Base-by-base conservation (phyloP, 2,888 invertebrate genomes). In the Euspilapteryx auroguttella region DNA sequence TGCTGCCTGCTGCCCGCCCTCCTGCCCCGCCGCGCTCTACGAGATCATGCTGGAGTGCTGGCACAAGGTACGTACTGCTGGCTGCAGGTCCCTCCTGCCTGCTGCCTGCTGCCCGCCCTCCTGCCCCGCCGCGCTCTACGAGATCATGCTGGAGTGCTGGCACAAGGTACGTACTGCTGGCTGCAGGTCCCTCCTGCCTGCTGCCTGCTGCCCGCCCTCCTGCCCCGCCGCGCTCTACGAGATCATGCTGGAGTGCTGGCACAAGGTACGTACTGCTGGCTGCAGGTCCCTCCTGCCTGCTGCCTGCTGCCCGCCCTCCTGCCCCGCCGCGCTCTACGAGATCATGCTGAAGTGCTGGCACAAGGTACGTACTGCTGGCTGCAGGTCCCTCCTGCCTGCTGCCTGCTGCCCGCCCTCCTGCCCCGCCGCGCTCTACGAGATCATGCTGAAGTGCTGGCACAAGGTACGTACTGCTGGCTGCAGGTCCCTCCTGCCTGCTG, bases 291-390 rank as follows among this genome's bases (percentile, higher is more conserved):
- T n/a, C n/a, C n/a, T n/a, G n/a, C n/a, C n/a, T n/a, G n/a, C n/a
- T n/a, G n/a, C n/a, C n/a, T n/a, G n/a, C n/a, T 87, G 90, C 50
- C 98, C 98, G 27, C 92, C 91, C 32, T 86, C 86, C 55, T 98
- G 98, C 56, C 96, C 98, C 12, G 83, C 87, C 34, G 83, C 92
- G 2, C 82, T 99, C 14, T 99, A 99, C 73, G 97, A 98, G 54
- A 97, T 99, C 49, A 99, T 99, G 98, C 77, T 97, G 30, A 96
- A 98, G 71, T 98, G 98, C 71, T 99, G 99, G 99, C 89, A 92
- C 69, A 89, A 89, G 36, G 29, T 29, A 24, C 12, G 10, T 24
- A 31, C n/a, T n/a, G n/a, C n/a, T n/a, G n/a, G n/a, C n/a, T n/a
- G n/a, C n/a, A n/a, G n/a, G n/a, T n/a, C n/a, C n/a, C n/a, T n/a